Evolutionary conservation across 2,113 vertebrate genomes (phyloP).

Genomic region (Leucosticte australis): DNA sequence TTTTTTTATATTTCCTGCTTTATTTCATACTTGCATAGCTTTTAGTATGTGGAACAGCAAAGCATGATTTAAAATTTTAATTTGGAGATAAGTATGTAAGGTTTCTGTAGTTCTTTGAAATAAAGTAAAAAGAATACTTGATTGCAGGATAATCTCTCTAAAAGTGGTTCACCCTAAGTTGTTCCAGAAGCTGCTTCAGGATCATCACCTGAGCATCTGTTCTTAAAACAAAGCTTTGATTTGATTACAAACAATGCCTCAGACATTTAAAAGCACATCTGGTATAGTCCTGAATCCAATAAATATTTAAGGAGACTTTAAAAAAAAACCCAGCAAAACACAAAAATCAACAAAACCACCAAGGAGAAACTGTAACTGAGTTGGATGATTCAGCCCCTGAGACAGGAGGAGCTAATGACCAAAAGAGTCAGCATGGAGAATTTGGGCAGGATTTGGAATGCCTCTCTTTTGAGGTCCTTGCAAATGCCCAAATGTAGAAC

Average conservation of each 20-base stretch:
- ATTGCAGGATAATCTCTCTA: background rate
- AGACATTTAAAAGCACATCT: background rate
- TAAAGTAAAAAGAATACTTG: background rate
- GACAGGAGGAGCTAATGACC: background rate
- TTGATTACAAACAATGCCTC: background rate
- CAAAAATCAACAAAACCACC: background rate
- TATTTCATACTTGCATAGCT: background rate
- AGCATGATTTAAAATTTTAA: background rate
- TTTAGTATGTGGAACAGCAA: background rate
- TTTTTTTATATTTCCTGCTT: background rate
- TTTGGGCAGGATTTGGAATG: background rate
- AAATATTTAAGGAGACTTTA: background rate
- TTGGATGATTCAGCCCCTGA: background rate
- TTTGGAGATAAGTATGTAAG: background rate
- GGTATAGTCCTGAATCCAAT: background rate
- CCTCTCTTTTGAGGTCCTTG: background rate
- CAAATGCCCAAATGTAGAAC: background rate
- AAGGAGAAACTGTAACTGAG: background rate
- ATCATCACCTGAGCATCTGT: background rate
- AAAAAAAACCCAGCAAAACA: fast-evolving
- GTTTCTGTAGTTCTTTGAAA: background rate
- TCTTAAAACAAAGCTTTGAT: background rate
- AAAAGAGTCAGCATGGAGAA: background rate
- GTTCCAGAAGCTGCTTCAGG: background rate
- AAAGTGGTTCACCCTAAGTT: background rate